Conservation (phyloP, 2,113 vertebrate genomes). For the Hiodon alosoides region DNA sequence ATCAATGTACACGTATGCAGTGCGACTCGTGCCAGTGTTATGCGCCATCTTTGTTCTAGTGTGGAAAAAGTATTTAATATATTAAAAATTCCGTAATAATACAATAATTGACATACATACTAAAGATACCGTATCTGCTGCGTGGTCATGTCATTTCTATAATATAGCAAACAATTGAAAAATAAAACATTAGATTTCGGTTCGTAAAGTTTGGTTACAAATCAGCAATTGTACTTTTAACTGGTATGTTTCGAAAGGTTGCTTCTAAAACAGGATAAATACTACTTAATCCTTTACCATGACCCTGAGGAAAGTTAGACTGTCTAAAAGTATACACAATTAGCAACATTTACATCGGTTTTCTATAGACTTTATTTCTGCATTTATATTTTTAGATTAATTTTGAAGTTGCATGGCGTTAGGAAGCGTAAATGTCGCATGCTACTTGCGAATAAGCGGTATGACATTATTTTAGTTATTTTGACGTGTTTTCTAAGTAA, state of each 20-base stretch:
- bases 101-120: slow-evolving; percentile 24
- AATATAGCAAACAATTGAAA: slow-evolving; percentile 9
- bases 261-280: slow-evolving; percentile 43
- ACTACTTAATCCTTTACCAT: neutral
- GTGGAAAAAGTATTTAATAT: slow-evolving; percentile 51
- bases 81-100: slow-evolving; percentile 35
- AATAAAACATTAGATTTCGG: slow-evolving; percentile 23
- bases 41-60: slow-evolving; percentile 91
- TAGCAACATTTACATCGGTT: slow-evolving; percentile 61
- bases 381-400: slow-evolving; percentile 75
- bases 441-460: slow-evolving; percentile 37
- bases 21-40: slow-evolving; percentile 75
- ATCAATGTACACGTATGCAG: slow-evolving; percentile 92
- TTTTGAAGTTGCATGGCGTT: slow-evolving; percentile 59
- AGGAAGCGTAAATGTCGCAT: slow-evolving; percentile 49
- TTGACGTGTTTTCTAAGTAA: neutral
- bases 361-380: slow-evolving; percentile 35
- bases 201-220: slow-evolving; percentile 34
- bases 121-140: neutral
- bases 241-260: slow-evolving; percentile 44
- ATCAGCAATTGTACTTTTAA: slow-evolving; percentile 26
- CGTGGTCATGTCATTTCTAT: slow-evolving; percentile 7
- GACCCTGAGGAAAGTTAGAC: slow-evolving; percentile 26
- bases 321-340: slow-evolving; percentile 30
- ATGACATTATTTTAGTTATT: slow-evolving; percentile 41